Evolutionary conservation across 2,888 invertebrate species (phyloP), one percentile per base, ranked within the genome.

Genomic region (Agonopterix heracliana): DNA sequence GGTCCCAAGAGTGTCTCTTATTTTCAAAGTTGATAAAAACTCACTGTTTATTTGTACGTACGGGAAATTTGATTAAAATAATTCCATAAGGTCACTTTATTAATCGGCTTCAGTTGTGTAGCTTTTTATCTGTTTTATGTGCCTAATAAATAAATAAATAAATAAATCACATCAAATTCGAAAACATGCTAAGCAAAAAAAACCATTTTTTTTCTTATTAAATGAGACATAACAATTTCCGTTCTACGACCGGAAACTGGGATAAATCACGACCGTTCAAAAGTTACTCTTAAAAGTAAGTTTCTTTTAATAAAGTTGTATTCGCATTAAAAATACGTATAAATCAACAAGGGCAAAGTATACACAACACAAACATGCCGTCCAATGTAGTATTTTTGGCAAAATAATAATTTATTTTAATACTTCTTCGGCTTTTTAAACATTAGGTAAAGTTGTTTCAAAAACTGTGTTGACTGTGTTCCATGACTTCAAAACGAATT

Each of bases 351-450:
- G 60, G 64, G 64, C 71, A 71, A 72, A 64, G 76, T 81, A 78
- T 81, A 81, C 78, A 69, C 63, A 66, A 71, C 66, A 73, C 64
- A 72, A 73, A 64, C 71, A 64, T 78, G 71, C 84, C 85, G 85
- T 85, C 85, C 85, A 82, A 64, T 57, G 68, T 78, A 81, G 76
- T 72, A 68, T 74, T 75, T 76, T 76, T 77, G 72, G 74, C 74
- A 66, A 66, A 60, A 60, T 13, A 56, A 26, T 53, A 55, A 54
- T 42, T 56, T 53, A 40, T 12, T 46, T 46, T 34, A 38, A 38
- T 26, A 26, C n/a, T 11, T 10, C n/a, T n/a, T 40, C 40, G 40
- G 11, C 11, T 40, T 40, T 40, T 40, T 26, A 26, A 26, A 26
- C 26, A 40, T 40, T 40, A 11, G n/a, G 4, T n/a, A 40, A 40